These are phyloP conservation scores for Carabus problematicus DNA, from an alignment of 2,888 invertebrate genomes.

Conservation along the genomic window DNA sequence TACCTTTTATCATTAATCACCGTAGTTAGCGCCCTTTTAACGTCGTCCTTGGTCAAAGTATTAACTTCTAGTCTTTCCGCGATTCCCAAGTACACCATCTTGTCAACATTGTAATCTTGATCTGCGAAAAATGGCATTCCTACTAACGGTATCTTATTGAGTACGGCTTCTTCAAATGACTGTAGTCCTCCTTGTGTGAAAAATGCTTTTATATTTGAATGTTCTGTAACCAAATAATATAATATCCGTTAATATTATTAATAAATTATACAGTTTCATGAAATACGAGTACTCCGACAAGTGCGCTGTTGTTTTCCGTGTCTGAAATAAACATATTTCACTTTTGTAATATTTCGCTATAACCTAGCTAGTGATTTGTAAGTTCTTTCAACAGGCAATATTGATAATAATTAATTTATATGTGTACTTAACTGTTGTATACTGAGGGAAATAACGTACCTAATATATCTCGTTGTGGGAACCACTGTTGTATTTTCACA, in stretches of 20 bases:
- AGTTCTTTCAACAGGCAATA: background rate
- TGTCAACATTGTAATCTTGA: conserved; percentile 6
- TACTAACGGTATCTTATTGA: background rate
- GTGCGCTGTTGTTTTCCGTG: background rate
- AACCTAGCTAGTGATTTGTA: background rate
- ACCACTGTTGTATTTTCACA: conserved; percentile 69
- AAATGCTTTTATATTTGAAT: background rate
- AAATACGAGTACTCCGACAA: no score
- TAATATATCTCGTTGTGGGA: conserved; percentile 80
- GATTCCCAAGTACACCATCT: background rate
- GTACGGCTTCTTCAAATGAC: background rate
- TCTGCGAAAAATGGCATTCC: conserved; percentile 8
- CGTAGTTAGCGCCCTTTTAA: background rate
- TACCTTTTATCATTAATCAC: background rate
- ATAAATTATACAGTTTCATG: no score
- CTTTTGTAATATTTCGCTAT: background rate
- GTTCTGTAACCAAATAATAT: background rate
- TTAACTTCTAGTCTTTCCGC: background rate
- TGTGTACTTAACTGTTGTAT: background rate
- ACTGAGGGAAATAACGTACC: conserved; percentile 60
- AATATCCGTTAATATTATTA: no score
- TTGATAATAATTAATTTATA: background rate
- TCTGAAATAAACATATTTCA: background rate
- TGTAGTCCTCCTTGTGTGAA: conserved; percentile 1
- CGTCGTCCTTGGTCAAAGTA: background rate